Evolutionary conservation across 2,888 invertebrate species (phyloP).

Genomic region (Drosophila phalerata): DNA sequence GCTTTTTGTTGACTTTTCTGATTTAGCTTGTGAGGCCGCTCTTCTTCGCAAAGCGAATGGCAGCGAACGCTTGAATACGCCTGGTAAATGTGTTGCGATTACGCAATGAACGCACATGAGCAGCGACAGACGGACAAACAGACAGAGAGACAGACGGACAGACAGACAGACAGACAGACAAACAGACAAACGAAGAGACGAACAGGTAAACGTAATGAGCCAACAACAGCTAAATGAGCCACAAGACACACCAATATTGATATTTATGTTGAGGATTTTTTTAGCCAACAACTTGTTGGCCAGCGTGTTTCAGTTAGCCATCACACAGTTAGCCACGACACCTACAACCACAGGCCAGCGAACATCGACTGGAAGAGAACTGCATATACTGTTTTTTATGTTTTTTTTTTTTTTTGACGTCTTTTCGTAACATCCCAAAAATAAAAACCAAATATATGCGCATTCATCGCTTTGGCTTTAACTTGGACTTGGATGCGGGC

Average conservation of each 20-base stretch:
- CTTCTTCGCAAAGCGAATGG: slow-evolving; percentile 54
- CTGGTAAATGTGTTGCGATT: slow-evolving; percentile 76
- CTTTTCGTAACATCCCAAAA: slow-evolving; percentile 44
- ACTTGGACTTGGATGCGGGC: background rate
- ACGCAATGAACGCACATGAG: slow-evolving; percentile 81
- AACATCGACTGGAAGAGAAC: slow-evolving; percentile 54
- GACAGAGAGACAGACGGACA: slow-evolving; percentile 1
- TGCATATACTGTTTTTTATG: slow-evolving; percentile 47
- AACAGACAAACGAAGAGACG: slow-evolving; percentile 4
- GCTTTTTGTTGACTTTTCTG: slow-evolving; percentile 75
- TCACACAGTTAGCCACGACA: slow-evolving; percentile 39
- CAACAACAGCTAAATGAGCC: slow-evolving; percentile 39
- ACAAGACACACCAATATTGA: slow-evolving; percentile 71
- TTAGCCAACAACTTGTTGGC: slow-evolving; percentile 26
- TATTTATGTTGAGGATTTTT: slow-evolving; percentile 69
- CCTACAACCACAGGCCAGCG: slow-evolving; percentile 66
- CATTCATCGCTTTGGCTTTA: slow-evolving; percentile 47
- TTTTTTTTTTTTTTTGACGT: slow-evolving; percentile 11
- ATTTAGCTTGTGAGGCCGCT: slow-evolving; percentile 48
- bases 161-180: slow-evolving; percentile 12
- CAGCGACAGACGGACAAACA: slow-evolving; percentile 17
- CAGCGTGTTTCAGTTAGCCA: slow-evolving; percentile 30
- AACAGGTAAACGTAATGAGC: slow-evolving; percentile 75
- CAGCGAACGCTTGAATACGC: slow-evolving; percentile 70
- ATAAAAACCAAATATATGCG: slow-evolving; percentile 38